Percentiles rank a stretch among this genome's conserved stretches.
These are phyloP conservation scores for Guaruba guarouba DNA, from an alignment of 2,113 vertebrate species.

Conservation along the genomic window DNA sequence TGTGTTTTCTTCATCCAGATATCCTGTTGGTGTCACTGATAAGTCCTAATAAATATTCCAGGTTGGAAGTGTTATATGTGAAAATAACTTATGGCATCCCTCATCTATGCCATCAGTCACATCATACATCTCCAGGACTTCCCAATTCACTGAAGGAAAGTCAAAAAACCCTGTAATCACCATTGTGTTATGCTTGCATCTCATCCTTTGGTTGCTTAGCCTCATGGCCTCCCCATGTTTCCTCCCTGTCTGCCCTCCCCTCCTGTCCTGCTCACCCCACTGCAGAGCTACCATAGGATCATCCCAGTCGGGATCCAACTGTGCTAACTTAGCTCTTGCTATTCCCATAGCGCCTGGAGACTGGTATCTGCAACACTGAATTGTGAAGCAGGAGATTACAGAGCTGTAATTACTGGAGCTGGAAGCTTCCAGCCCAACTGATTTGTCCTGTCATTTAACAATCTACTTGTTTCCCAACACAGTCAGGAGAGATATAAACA, in stretches of 20 bases:
- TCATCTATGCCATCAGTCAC: not conserved
- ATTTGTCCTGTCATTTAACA: not conserved
- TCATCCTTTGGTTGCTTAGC: not conserved
- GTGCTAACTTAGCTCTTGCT: not conserved
- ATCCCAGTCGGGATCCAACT: not conserved
- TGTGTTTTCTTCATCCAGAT: not conserved
- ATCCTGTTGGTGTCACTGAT: not conserved
- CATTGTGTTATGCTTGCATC: fast-evolving
- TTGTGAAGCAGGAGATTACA: not conserved
- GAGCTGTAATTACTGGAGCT: not conserved
- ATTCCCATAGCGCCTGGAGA: fast-evolving
- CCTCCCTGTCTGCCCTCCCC: not conserved
- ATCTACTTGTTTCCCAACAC: not conserved
- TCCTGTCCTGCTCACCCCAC: not conserved
- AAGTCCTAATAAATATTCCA: not conserved
- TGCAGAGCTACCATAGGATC: fast-evolving
- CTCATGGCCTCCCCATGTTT: fast-evolving
- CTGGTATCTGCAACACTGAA: not conserved
- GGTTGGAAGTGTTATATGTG: not conserved
- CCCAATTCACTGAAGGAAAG: not conserved
- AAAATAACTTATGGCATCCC: not conserved
- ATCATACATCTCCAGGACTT: not conserved
- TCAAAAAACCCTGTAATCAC: not conserved
- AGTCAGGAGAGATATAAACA: not conserved
- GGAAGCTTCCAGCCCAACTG: constrained; percentile 2